Evolutionary conservation across 2,113 vertebrate species (phyloP).

Genomic region (Meles meles): DNA sequence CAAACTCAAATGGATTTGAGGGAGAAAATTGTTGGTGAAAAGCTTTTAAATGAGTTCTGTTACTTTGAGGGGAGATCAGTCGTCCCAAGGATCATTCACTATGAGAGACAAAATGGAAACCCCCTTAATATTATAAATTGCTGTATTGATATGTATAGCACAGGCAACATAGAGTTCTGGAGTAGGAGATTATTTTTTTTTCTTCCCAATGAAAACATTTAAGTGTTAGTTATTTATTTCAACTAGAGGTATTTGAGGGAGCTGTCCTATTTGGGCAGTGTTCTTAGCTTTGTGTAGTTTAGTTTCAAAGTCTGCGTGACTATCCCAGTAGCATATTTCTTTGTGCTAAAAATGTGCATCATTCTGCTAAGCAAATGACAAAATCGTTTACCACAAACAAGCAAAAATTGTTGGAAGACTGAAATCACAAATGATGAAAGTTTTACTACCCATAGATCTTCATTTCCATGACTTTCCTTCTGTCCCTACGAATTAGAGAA

Average conservation of each 20-base stretch:
- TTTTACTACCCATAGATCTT: conserved; percentile 41
- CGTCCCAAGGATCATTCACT: background rate
- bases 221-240: conserved; percentile 36
- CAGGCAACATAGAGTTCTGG: background rate
- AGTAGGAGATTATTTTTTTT: background rate
- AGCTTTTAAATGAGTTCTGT: background rate
- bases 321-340: background rate
- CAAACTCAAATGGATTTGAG: background rate
- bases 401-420: conserved; percentile 60
- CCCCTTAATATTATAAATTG: background rate
- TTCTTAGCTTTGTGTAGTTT: background rate
- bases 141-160: background rate
- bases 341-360: background rate
- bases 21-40: background rate
- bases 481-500: conserved; percentile 16
- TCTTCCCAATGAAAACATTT: background rate
- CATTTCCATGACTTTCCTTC: conserved; percentile 60
- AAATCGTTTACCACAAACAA: conserved; percentile 67
- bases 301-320: background rate
- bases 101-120: background rate
- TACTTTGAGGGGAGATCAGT: background rate
- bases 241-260: background rate
- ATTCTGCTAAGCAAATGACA: conserved; percentile 66
- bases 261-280: background rate
- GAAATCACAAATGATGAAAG: conserved; percentile 46